Conservation (phyloP, 2,888 invertebrate genomes). For the Athalia rosae region DNA sequence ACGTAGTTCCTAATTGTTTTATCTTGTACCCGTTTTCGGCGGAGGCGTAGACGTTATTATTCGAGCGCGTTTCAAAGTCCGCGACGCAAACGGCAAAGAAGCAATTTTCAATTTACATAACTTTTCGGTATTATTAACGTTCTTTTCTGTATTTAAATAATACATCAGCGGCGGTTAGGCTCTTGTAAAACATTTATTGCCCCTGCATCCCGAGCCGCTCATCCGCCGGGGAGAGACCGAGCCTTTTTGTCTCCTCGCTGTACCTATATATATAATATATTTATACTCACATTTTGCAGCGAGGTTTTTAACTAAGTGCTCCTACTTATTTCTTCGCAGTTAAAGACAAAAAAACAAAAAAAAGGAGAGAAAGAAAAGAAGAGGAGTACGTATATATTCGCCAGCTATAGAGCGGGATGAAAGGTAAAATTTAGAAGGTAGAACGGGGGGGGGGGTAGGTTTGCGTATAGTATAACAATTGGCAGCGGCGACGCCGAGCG, state of each 20-base stretch:
- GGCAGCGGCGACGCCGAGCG: background rate
- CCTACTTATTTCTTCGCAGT: background rate
- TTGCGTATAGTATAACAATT: background rate
- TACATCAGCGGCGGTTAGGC: constrained; percentile 15
- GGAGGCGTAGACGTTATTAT: background rate
- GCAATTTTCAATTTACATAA: constrained; percentile 41
- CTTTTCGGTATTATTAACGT: constrained; percentile 23
- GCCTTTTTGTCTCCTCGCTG: background rate
- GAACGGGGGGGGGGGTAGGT: no score
- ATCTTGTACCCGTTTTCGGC: constrained; percentile 39
- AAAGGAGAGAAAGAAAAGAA: no score
- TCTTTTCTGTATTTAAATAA: constrained; percentile 27
- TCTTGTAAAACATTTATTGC: constrained; percentile 30
- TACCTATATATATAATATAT: background rate
- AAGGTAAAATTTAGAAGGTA: no score
- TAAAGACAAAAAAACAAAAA: background rate
- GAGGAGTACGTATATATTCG: no score
- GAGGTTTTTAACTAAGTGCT: constrained; percentile 16
- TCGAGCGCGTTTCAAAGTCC: constrained; percentile 19
- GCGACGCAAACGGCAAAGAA: constrained; percentile 31
- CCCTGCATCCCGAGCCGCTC: no score
- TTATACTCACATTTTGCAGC: background rate
- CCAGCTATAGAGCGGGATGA: no score
- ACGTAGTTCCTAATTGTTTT: constrained; percentile 43
- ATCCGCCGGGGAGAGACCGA: background rate